Evolutionary conservation across 2,888 invertebrate species (phyloP).

Genomic region (Catocala sponsa): DNA sequence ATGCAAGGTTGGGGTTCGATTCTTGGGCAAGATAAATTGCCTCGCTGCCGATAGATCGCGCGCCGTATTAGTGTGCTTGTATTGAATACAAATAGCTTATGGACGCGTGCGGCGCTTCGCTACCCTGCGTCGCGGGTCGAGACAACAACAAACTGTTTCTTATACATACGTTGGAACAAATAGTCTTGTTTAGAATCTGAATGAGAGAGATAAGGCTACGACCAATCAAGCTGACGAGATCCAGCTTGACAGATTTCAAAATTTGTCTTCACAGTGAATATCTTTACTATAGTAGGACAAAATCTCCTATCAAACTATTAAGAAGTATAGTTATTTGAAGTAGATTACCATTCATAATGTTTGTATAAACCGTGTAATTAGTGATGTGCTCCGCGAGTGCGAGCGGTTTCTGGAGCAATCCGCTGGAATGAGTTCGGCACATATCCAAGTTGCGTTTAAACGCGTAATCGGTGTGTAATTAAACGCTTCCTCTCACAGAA

Average conservation of each 20-base stretch:
- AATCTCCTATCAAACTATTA: too few species aligned
- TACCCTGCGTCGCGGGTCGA: conserved; percentile 4
- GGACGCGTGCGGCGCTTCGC: conserved; percentile 55
- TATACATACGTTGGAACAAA: background rate
- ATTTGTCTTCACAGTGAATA: too few species aligned
- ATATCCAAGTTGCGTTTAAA: conserved; percentile 47
- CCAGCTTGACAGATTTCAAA: background rate
- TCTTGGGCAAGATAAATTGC: conserved; percentile 77
- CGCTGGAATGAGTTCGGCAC: conserved; percentile 39
- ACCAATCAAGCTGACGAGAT: background rate
- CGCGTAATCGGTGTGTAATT: conserved; percentile 66
- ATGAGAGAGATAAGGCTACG: too few species aligned
- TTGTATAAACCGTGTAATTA: conserved; percentile 18
- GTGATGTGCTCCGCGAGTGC: conserved; percentile 22
- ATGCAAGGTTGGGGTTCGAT: conserved; percentile 76
- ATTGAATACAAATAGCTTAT: conserved; percentile 81
- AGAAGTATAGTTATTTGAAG: too few species aligned
- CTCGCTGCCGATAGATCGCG: conserved; percentile 74
- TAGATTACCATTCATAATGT: too few species aligned
- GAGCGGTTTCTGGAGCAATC: conserved; percentile 32
- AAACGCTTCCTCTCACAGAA: conserved; percentile 70
- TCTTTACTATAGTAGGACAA: too few species aligned
- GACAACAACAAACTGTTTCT: conserved; percentile 10
- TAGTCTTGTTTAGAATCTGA: background rate
- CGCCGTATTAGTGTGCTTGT: conserved; percentile 79